These are phyloP conservation scores for Nesogale talazaci DNA, from an alignment of 2,113 vertebrate species.

Conservation along the genomic window DNA sequence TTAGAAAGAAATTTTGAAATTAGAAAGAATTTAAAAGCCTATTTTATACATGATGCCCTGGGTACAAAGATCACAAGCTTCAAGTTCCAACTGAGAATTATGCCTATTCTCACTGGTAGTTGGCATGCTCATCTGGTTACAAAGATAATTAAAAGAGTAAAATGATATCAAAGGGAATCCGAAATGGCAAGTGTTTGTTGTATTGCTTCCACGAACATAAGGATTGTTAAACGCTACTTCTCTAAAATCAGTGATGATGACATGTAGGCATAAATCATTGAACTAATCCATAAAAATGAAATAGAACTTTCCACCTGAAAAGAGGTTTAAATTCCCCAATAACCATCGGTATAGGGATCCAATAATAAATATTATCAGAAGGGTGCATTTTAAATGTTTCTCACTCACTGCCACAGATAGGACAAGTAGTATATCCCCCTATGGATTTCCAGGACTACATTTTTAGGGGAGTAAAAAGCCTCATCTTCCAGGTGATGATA, in stretches of 20 bases:
- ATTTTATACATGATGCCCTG: no score
- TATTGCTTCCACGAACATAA: background rate
- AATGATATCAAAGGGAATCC: background rate
- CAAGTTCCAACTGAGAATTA: no score
- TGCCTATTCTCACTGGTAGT: no score
- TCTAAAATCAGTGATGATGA: background rate
- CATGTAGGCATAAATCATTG: background rate
- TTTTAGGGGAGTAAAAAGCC: no score
- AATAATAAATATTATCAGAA: background rate
- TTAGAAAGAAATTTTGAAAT: no score
- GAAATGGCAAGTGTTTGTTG: conserved; percentile 18
- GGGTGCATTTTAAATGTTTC: background rate
- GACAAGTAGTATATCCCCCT: no score
- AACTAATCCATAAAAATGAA: background rate
- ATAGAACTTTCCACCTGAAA: background rate
- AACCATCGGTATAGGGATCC: background rate
- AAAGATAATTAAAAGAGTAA: conserved; percentile 39
- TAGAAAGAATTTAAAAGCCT: no score
- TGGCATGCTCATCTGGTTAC: no score
- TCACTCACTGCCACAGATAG: no score
- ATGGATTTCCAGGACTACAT: no score
- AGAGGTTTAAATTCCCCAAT: background rate
- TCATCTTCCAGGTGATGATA: no score
- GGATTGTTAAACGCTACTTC: background rate
- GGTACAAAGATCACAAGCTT: no score